Conservation (phyloP, 2,888 invertebrate species). For the Synergus itoensis region DNA sequence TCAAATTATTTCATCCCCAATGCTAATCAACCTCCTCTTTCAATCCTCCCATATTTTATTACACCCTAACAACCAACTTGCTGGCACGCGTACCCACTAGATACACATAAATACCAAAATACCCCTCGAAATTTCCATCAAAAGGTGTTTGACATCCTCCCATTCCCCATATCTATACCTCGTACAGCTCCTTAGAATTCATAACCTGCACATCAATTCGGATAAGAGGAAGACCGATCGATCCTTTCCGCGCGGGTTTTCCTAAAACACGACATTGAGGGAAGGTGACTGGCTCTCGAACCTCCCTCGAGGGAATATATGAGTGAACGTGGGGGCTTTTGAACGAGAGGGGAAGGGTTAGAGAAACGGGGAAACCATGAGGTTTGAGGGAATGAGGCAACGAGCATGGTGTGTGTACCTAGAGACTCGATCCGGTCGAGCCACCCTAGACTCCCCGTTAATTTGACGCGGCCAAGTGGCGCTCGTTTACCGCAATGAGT, state of each 20-base stretch:
- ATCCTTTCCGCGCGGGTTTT: constrained; percentile 1
- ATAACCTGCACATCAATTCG: constrained; percentile 28
- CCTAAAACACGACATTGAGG: background rate
- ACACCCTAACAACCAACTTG: background rate
- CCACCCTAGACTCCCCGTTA: constrained; percentile 62
- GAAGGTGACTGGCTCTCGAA: background rate
- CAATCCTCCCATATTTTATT: background rate
- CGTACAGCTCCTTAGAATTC: constrained; percentile 24
- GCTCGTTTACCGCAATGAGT: constrained; percentile 71
- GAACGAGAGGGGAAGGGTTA: constrained; percentile 12
- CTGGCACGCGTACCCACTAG: constrained; percentile 5
- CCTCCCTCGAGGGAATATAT: constrained; percentile 1
- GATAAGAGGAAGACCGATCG: constrained; percentile 35
- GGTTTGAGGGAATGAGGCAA: constrained; percentile 48
- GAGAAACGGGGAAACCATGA: constrained; percentile 37
- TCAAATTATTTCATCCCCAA: background rate
- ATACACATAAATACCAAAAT: background rate
- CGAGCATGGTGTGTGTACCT: constrained; percentile 50
- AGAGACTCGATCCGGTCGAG: constrained; percentile 54
- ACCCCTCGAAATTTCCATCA: background rate
- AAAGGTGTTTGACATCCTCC: constrained; percentile 16
- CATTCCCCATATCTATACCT: background rate
- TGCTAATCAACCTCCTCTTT: background rate
- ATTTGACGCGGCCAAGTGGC: constrained; percentile 69
- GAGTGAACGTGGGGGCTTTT: constrained; percentile 2